A percentile compares a stretch with the other conserved stretches of the same genome.
These are phyloP conservation scores for Delichon dasypus DNA, from an alignment of 2,797 vertebrate genomes.

Conservation along the genomic window DNA sequence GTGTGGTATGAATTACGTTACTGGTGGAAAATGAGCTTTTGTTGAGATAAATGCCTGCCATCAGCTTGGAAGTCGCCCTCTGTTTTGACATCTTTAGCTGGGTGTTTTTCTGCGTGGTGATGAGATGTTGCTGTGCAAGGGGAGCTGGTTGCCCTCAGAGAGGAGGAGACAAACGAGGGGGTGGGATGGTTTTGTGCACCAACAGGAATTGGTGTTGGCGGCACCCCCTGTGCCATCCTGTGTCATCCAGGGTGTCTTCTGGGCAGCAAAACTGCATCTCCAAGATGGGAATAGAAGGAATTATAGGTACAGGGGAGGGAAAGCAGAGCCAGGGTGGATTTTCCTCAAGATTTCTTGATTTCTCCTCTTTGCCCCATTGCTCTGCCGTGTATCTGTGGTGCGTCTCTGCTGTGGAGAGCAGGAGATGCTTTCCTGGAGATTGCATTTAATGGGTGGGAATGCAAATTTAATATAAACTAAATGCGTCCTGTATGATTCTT, in stretches of 20 bases:
- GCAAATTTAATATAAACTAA: background rate
- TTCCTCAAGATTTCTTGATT: background rate
- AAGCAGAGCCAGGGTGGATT: background rate
- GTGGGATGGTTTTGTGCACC: background rate
- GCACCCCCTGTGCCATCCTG: background rate
- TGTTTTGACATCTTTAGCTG: background rate
- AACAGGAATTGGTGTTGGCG: rapidly evolving
- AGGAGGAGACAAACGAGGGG: background rate
- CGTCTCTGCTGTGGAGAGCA: background rate
- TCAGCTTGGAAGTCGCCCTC: background rate
- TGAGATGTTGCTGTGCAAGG: background rate
- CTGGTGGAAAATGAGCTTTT: conserved; percentile 35
- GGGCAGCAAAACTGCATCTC: background rate
- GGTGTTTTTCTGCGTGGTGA: background rate
- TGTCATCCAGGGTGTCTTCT: background rate
- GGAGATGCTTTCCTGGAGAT: background rate
- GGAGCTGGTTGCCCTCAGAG: background rate
- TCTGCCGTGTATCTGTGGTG: rapidly evolving
- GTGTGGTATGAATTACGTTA: background rate
- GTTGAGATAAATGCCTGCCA: conserved; percentile 18
- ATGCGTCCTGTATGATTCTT: rapidly evolving
- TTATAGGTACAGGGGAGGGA: background rate
- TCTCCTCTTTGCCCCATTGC: background rate
- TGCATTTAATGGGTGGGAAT: background rate
- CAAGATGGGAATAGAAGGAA: background rate